phyloP scores from a whole-genome alignment of 2,113 vertebrate species.

The Phrynosoma blainvillii region DNA sequence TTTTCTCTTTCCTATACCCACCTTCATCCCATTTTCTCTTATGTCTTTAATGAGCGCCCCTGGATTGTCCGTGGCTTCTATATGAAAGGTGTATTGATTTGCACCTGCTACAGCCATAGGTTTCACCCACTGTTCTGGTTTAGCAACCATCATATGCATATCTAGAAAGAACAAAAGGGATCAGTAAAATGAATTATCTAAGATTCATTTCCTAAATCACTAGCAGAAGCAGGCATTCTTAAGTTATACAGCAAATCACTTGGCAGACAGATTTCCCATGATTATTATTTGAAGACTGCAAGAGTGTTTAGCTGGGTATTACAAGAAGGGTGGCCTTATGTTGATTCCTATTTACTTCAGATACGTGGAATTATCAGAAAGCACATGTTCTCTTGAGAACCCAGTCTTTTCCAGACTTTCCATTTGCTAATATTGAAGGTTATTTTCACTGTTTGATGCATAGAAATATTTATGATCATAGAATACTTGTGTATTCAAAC shows the following conservation, averaged over 20 bases:
- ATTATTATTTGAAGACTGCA: neutral
- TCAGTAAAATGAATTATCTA: neutral
- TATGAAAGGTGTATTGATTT: slow-evolving; percentile 94
- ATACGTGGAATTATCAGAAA: too few relatives aligned
- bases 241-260: neutral
- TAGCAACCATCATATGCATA: slow-evolving; percentile 99
- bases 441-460: neutral
- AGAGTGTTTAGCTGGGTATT: too few relatives aligned
- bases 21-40: slow-evolving; percentile 95
- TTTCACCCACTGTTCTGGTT: slow-evolving; percentile 95
- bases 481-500: neutral
- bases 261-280: too few relatives aligned
- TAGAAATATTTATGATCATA: neutral
- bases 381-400: too few relatives aligned
- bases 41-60: slow-evolving; percentile 96
- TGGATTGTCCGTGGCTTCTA: slow-evolving; percentile 91
- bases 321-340: neutral
- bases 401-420: too few relatives aligned
- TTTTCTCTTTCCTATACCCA: slow-evolving; percentile 43
- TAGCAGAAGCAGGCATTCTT: neutral
- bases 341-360: neutral
- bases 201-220: neutral
- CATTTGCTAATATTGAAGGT: too few relatives aligned
- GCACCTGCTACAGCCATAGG: slow-evolving; percentile 95
- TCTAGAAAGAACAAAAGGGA: slow-evolving; percentile 75